Conservation (phyloP, 1,140 invertebrate genomes). For the Dendrolimus punctatus region DNA sequence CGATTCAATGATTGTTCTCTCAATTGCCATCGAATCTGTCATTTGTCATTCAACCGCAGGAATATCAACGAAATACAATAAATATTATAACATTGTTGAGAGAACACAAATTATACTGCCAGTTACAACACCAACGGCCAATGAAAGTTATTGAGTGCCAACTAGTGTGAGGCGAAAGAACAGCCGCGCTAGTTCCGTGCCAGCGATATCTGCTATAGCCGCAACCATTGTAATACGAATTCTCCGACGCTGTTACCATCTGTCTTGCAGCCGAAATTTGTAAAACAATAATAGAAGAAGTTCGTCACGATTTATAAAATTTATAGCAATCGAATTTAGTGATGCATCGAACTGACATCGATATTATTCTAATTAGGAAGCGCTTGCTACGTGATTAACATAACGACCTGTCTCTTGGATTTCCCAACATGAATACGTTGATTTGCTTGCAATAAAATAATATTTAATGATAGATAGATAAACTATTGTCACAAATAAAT, state of each 20-base stretch:
- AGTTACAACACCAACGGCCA: constrained; percentile 30
- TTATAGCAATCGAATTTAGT: neutral
- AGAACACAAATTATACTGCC: constrained; percentile 46
- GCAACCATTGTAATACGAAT: constrained; percentile 57
- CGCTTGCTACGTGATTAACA: too few relatives aligned
- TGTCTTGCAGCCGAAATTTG: constrained; percentile 49
- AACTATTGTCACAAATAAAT: too few relatives aligned
- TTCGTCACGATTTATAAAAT: neutral
- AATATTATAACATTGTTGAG: constrained; percentile 19
- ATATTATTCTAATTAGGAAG: neutral
- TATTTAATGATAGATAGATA: too few relatives aligned
- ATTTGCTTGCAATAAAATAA: too few relatives aligned
- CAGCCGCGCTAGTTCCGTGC: constrained; percentile 48
- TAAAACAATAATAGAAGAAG: constrained; percentile 40
- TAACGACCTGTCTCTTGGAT: too few relatives aligned
- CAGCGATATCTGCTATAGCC: constrained; percentile 42
- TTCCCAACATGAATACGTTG: too few relatives aligned
- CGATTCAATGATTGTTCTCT: constrained; percentile 2
- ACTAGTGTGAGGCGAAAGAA: constrained; percentile 51
- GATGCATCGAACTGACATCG: neutral
- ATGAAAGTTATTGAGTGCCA: constrained; percentile 59
- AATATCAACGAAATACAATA: constrained; percentile 7
- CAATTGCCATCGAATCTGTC: neutral
- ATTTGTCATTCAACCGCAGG: too few relatives aligned
- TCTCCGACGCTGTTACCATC: constrained; percentile 55